A percentile compares a stretch with the other conserved stretches of the same genome.
Evolutionary conservation across 2,888 invertebrate species (phyloP).

Genomic region (Drosophila lutescens): DNA sequence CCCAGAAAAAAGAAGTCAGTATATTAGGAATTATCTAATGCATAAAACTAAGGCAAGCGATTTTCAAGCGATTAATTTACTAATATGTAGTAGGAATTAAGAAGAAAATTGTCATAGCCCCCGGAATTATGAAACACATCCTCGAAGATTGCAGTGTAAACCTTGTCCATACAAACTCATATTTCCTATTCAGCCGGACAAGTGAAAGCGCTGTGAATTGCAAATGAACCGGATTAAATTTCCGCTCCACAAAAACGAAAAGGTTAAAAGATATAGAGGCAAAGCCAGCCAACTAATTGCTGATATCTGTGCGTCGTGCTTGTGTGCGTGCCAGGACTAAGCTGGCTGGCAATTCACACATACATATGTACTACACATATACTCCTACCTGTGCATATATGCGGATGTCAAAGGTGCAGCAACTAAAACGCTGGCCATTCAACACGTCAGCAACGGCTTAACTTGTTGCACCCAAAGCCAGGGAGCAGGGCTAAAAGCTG

Average conservation of each 20-base stretch:
- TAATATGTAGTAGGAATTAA: not conserved
- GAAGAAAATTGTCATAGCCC: not conserved
- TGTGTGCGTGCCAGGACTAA: conserved; percentile 26
- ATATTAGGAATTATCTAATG: not conserved
- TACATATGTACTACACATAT: not conserved
- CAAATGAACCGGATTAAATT: conserved; percentile 25
- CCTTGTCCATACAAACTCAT: not conserved
- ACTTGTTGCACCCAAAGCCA: conserved; percentile 61
- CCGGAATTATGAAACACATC: not conserved
- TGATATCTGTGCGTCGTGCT: conserved; percentile 17
- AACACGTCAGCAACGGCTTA: conserved; percentile 68
- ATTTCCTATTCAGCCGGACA: not conserved
- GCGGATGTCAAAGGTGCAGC: conserved; percentile 55
- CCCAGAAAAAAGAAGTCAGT: not conserved
- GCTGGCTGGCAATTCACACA: conserved; percentile 20
- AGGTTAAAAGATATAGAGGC: conserved; percentile 1
- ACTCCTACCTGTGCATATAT: conserved; percentile 13
- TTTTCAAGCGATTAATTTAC: not conserved
- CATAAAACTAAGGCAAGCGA: not conserved
- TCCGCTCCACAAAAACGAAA: conserved; percentile 10
- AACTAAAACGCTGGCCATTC: conserved; percentile 60
- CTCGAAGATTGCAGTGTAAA: not conserved
- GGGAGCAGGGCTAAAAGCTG: conserved; percentile 1
- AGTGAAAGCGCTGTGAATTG: conserved; percentile 12
- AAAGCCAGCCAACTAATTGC: conserved; percentile 29